Percentiles rank a stretch among this genome's conserved stretches.
phyloP scores from a whole-genome alignment of 2,113 vertebrate species.

The Cygnus atratus region DNA sequence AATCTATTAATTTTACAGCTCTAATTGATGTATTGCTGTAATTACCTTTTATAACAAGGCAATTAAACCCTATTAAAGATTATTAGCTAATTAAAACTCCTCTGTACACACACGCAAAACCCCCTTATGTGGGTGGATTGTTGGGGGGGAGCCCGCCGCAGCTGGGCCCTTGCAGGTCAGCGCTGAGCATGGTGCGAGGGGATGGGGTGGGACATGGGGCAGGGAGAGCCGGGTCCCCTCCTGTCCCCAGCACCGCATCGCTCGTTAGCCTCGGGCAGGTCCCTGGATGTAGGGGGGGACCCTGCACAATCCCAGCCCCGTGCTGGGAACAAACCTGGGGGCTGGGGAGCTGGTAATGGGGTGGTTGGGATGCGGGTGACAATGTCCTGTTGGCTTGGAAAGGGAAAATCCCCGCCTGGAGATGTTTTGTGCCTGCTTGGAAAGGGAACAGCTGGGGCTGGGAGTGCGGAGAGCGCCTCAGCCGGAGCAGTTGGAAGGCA shows the following conservation, averaged over 20 bases:
- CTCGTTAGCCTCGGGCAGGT: background rate
- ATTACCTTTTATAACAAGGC: conserved; percentile 67
- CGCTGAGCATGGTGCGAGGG: fast-evolving
- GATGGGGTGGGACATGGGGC: background rate
- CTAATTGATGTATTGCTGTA: conserved; percentile 62
- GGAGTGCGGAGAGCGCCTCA: fast-evolving
- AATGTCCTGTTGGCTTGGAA: background rate
- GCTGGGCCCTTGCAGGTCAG: background rate
- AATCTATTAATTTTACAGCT: conserved; percentile 63
- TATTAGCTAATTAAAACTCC: conserved; percentile 60
- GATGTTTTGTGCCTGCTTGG: background rate
- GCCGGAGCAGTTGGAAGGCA: background rate
- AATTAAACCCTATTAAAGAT: conserved; percentile 61
- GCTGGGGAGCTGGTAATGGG: background rate
- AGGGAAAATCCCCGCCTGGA: background rate
- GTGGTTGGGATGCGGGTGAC: background rate
- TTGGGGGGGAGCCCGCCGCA: background rate
- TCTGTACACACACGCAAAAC: background rate
- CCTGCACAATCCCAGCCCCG: fast-evolving
- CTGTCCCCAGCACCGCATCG: fast-evolving
- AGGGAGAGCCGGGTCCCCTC: background rate
- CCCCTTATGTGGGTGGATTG: background rate
- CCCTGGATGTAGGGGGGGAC: background rate
- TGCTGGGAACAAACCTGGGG: background rate
- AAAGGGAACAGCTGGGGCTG: background rate